Evolutionary conservation across 2,797 vertebrate genomes (phyloP).

Genomic region (Etheostoma perlongum): DNA sequence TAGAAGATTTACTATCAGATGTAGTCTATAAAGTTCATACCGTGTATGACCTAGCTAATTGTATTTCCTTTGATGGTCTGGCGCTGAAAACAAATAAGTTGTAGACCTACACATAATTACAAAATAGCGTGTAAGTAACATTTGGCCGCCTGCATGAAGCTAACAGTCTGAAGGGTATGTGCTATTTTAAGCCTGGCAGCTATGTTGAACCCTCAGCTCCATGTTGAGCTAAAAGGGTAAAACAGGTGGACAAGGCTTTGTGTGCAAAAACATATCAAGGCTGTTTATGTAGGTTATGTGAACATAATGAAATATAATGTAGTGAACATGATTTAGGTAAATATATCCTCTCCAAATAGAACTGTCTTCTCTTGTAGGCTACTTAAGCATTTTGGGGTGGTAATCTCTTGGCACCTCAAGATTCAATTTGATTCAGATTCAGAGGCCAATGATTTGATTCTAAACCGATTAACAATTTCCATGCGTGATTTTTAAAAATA

Average conservation of each 20-base stretch:
- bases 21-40: too few species aligned
- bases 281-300: background rate
- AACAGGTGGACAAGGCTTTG: constrained; percentile 5
- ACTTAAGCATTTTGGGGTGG: too few species aligned
- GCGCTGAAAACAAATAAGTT: background rate
- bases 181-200: constrained; percentile 46
- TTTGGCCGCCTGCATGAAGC: background rate
- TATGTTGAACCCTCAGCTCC: constrained; percentile 4
- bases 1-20: background rate
- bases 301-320: background rate
- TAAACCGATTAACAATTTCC: too few species aligned
- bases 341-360: background rate
- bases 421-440: too few species aligned
- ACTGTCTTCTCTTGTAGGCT: background rate
- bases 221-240: background rate
- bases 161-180: background rate
- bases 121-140: background rate
- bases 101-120: too few species aligned
- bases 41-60: too few species aligned
- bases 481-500: too few species aligned
- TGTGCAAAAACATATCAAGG: background rate
- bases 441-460: too few species aligned
- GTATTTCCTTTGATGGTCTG: background rate
- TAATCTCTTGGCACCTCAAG: too few species aligned
- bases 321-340: background rate